Evolutionary conservation across 2,888 invertebrate genomes (phyloP).

Genomic region (Taenaris catops): DNA sequence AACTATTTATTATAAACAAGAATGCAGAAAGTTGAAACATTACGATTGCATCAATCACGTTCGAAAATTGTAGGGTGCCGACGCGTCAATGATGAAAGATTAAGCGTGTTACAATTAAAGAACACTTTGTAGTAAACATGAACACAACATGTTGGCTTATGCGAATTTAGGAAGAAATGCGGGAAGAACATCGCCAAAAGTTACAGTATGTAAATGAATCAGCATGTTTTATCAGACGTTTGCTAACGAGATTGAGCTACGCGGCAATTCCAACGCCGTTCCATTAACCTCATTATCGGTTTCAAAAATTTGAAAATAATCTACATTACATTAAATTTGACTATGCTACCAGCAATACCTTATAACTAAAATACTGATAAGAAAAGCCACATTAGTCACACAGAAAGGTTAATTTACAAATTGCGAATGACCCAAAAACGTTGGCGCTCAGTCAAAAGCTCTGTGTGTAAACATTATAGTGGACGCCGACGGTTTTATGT

Average conservation of each 20-base stretch:
- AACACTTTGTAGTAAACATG: conserved; percentile 19
- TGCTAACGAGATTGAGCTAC: conserved; percentile 65
- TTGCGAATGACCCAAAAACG: too few relatives aligned
- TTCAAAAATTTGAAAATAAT: conserved; percentile 25
- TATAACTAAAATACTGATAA: conserved; percentile 57
- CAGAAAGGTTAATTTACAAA: conserved; percentile 66
- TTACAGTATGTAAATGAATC: conserved; percentile 74
- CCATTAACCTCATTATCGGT: conserved; percentile 67
- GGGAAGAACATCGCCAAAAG: conserved; percentile 30
- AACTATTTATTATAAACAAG: too few relatives aligned
- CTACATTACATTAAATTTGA: conserved; percentile 23
- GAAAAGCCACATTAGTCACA: conserved; percentile 70
- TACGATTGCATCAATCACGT: too few relatives aligned
- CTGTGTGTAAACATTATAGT: too few relatives aligned
- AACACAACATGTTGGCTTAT: conserved; percentile 16
- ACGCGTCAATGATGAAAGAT: conserved; percentile 26
- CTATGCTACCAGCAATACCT: conserved; percentile 38
- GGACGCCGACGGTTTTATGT: too few relatives aligned
- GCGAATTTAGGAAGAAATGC: conserved; percentile 28
- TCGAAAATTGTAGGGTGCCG: conserved; percentile 24
- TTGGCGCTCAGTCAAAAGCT: too few relatives aligned
- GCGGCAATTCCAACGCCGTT: conserved; percentile 70
- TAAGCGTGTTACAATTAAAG: conserved; percentile 22
- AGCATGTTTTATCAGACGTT: conserved; percentile 66
- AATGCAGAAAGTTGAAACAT: too few relatives aligned